Conservation (phyloP, 2,113 vertebrate species). For the Vulpes lagopus region DNA sequence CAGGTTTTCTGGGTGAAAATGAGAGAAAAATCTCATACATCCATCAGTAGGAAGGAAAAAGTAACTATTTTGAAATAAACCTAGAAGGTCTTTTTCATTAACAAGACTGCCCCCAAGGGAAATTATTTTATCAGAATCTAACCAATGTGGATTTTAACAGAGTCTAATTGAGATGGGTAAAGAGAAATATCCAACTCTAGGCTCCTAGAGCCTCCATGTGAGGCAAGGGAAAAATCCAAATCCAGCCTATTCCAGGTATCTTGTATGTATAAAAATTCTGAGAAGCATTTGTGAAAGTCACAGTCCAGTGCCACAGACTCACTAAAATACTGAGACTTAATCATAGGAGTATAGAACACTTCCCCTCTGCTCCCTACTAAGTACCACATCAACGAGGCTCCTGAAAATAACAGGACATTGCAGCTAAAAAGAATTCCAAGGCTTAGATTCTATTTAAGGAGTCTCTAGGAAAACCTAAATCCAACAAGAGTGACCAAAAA, state of each 20-base stretch:
- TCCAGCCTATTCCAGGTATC: not conserved
- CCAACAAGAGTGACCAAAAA: not conserved
- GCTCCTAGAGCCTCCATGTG: not conserved
- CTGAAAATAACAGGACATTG: not conserved
- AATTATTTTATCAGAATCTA: constrained; percentile 30
- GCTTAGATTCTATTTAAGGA: not conserved
- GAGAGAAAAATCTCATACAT: not conserved
- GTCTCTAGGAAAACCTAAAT: not conserved
- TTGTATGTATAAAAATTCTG: not conserved
- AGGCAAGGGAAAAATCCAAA: not conserved
- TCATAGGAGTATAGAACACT: not conserved
- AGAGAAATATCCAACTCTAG: not conserved
- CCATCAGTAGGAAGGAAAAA: not conserved
- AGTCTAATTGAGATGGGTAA: not conserved
- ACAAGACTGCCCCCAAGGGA: not conserved
- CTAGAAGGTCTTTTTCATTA: not conserved
- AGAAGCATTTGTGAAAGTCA: not conserved
- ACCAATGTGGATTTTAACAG: not conserved
- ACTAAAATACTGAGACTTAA: not conserved
- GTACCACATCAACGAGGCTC: not conserved
- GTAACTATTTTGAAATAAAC: constrained; percentile 13
- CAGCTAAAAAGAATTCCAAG: not conserved
- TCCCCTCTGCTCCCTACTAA: not conserved
- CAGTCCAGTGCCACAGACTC: not conserved
- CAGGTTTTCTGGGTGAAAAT: not conserved